Conservation (phyloP, 2,113 vertebrate species). For the Anoplopoma fimbria region DNA sequence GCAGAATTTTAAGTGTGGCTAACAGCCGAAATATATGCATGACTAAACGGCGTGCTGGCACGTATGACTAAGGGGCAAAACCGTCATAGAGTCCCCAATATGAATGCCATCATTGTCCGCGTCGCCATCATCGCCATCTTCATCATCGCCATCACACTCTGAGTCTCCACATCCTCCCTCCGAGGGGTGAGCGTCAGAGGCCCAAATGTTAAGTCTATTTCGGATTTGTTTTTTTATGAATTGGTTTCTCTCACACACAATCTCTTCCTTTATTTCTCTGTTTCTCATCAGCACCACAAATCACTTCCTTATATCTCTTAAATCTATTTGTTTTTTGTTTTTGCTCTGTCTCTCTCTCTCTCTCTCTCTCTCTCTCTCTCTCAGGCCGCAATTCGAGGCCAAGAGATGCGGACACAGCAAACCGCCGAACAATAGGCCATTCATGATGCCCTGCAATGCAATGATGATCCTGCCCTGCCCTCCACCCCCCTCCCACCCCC, state of each 20-base stretch:
- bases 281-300: background rate
- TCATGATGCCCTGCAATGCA: slow-evolving; percentile 83
- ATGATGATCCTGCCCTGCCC: slow-evolving; percentile 81
- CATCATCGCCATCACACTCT: slow-evolving; percentile 64
- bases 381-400: slow-evolving; percentile 72
- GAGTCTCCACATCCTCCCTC: slow-evolving; percentile 52
- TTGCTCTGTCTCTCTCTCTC: slow-evolving; percentile 46
- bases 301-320: slow-evolving; percentile 13
- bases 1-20: slow-evolving; percentile 29
- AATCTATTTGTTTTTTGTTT: slow-evolving; percentile 21
- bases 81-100: slow-evolving; percentile 55
- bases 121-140: slow-evolving; percentile 67
- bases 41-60: slow-evolving; percentile 69
- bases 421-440: slow-evolving; percentile 84
- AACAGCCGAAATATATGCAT: slow-evolving; percentile 60
- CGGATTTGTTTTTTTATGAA: background rate
- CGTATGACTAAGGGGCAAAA: slow-evolving; percentile 65
- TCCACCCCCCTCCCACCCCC: slow-evolving; percentile 64
- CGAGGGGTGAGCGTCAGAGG: slow-evolving; percentile 38
- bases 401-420: slow-evolving; percentile 80
- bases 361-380: slow-evolving; percentile 42
- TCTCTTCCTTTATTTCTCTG: background rate
- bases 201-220: slow-evolving; percentile 1
- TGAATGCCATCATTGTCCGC: slow-evolving; percentile 78
- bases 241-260: background rate